Evolutionary conservation across 1,140 invertebrate genomes (phyloP), one percentile per base, ranked within the genome.

Genomic region (Lepidurus arcticus): DNA sequence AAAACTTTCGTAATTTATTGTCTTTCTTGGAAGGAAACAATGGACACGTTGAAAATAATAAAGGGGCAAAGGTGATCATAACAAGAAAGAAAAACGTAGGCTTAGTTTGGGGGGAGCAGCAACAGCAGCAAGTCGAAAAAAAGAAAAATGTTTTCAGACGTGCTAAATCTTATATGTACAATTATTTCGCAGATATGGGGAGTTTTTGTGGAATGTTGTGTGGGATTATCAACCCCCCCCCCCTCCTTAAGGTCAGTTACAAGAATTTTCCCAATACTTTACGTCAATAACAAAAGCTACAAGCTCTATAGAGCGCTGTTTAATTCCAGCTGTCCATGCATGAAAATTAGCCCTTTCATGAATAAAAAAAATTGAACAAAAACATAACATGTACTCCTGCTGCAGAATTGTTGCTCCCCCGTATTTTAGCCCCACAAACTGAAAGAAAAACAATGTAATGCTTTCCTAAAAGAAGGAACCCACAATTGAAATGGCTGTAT

Each of bases 21-120:
- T 65, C 53, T 65, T 65, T 65, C 53, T 65, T 65, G 53, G 53
- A 65, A 65, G 53, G 53, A 65, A 65, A 65, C 53, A 65, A 65
- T 65, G 53, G 53, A 65, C 53, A 65, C 53, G 53, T 65, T 65
- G 9, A 65, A 65, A 65, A 65, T 65, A 65, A 65, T 65, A 65
- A 65, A n/a, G 53, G 53, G 53, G 53, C 53, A 65, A 65, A 65
- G 21, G 53, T 65, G 53, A 65, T 65, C 53, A 65, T 65, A 65
- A 65, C 53, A 65, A 65, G 53, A 65, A 65, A 65, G 53, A 65
- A 65, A 65, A 65, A 65, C n/a, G 13, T 13, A 65, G 53, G 53
- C 16, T n/a, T 65, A 34, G 34, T 34, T 34, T 34, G 34, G 53
- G 53, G 45, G 53, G 53, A 65, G 53, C 53, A 65, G 16, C 34